Percentiles rank a stretch among this genome's conserved stretches.
These are phyloP conservation scores for Drosophila parabipectinata DNA, from an alignment of 1,140 invertebrate genomes.

Conservation along the genomic window DNA sequence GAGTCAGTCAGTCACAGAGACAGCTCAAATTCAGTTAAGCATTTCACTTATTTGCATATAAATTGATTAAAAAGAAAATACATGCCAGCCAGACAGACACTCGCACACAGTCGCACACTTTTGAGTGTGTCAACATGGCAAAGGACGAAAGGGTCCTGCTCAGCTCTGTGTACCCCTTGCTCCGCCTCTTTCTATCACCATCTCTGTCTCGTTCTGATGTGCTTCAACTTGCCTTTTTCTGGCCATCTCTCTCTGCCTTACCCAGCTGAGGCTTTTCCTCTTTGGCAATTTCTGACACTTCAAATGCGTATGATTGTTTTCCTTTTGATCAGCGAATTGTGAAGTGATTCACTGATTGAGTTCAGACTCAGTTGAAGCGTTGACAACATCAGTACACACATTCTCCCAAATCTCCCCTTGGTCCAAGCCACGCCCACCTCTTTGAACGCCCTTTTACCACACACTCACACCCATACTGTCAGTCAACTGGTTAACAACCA, in stretches of 20 bases:
- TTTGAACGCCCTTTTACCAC: conserved; percentile 11
- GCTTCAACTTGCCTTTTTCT: conserved; percentile 1
- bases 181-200: conserved; percentile 7
- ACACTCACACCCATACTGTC: conserved; percentile 8
- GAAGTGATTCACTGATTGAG: conserved; percentile 82
- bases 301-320: conserved; percentile 83
- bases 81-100: conserved; percentile 49
- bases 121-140: conserved; percentile 73
- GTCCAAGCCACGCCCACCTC: conserved; percentile 2
- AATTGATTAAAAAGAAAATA: conserved; percentile 83
- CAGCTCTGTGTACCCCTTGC: conserved; percentile 8
- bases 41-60: conserved; percentile 83
- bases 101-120: conserved; percentile 50
- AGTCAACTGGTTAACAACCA: conserved; percentile 30
- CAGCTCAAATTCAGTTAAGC: conserved; percentile 81
- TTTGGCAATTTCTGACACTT: conserved; percentile 81
- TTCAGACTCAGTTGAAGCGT: conserved; percentile 77
- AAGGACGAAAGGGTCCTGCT: conserved; percentile 65
- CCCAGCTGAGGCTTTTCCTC: conserved; percentile 9
- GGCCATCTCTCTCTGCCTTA: background rate
- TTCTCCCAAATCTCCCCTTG: conserved; percentile 13
- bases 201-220: conserved; percentile 10
- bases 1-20: conserved; percentile 38
- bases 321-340: conserved; percentile 82
- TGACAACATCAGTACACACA: conserved; percentile 71